Evolutionary conservation across 2,888 invertebrate genomes (phyloP), one percentile per base, ranked within the genome.

Genomic region (Latheticus oryzae): DNA sequence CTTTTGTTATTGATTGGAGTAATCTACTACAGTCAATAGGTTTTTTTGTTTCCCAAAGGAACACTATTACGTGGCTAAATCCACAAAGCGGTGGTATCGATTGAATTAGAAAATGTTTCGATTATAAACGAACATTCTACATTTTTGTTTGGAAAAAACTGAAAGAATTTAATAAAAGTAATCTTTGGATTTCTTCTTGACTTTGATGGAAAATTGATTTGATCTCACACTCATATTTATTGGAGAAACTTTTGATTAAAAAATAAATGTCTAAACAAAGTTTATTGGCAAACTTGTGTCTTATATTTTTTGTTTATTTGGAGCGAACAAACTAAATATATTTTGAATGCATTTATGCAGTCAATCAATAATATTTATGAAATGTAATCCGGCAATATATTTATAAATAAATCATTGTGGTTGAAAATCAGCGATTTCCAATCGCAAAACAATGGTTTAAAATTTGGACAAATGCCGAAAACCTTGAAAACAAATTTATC

Each of bases 381-480:
- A n/a, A n/a, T n/a, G n/a, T n/a, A n/a, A n/a, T n/a, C n/a, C n/a
- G n/a, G n/a, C n/a, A n/a, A n/a, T n/a, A n/a, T n/a, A n/a, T n/a
- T n/a, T n/a, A n/a, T n/a, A n/a, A n/a, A n/a, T n/a, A n/a, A n/a
- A n/a, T n/a, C n/a, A n/a, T n/a, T n/a, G n/a, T n/a, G n/a, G n/a
- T 17, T 26, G 7, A 26, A 15, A 26, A 26, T 42, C 42, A 42
- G 13, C 26, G 42, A 15, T 42, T 35, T 35, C 8, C 9, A 2
- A 13, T 8, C 8, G 3, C 12, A 28, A 28, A 38, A 51, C 21
- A 23, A 9, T 38, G 17, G n/a, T 30, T 23, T 42, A 7, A 26
- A 26, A 19, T 26, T 54, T 54, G 54, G 54, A 45, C 32, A 21
- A 35, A 19, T 54, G 45, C 54, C 54, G 15, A 12, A 28, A 45